Evolutionary conservation across 2,113 vertebrate species (phyloP).

Genomic region (Nesoenas mayeri): DNA sequence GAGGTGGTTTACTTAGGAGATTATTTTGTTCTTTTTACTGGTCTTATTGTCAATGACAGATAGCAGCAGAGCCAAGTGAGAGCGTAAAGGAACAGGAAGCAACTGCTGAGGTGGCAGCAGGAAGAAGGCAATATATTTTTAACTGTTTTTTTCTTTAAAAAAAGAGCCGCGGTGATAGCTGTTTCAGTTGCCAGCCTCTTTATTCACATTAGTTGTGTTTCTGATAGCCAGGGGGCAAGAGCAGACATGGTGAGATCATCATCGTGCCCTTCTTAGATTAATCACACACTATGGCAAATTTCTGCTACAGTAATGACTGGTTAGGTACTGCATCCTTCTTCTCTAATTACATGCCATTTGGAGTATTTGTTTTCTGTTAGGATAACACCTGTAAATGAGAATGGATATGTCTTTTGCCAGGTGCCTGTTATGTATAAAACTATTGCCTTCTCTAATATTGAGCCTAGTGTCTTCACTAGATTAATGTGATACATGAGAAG

Average conservation of each 20-base stretch:
- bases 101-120: slow-evolving; percentile 37
- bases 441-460: not conserved
- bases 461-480: not conserved
- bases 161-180: not conserved
- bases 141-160: not conserved
- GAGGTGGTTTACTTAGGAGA: slow-evolving; percentile 1
- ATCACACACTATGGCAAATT: not conserved
- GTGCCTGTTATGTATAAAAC: not conserved
- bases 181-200: slow-evolving; percentile 6
- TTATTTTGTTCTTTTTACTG: slow-evolving; percentile 40
- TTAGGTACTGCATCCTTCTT: slow-evolving; percentile 35
- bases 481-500: not conserved
- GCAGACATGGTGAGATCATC: slow-evolving; percentile 28
- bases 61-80: not conserved
- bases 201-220: not conserved
- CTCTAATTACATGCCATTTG: slow-evolving; percentile 36
- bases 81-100: slow-evolving; percentile 31
- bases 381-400: not conserved
- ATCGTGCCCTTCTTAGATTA: slow-evolving; percentile 37
- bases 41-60: slow-evolving; percentile 11
- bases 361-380: not conserved
- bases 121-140: slow-evolving; percentile 56
- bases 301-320: slow-evolving; percentile 50
- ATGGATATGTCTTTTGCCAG: not conserved
- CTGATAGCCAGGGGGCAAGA: slow-evolving; percentile 33